phyloP scores from a whole-genome alignment of 2,113 vertebrate genomes.

The Microtus pennsylvanicus region DNA sequence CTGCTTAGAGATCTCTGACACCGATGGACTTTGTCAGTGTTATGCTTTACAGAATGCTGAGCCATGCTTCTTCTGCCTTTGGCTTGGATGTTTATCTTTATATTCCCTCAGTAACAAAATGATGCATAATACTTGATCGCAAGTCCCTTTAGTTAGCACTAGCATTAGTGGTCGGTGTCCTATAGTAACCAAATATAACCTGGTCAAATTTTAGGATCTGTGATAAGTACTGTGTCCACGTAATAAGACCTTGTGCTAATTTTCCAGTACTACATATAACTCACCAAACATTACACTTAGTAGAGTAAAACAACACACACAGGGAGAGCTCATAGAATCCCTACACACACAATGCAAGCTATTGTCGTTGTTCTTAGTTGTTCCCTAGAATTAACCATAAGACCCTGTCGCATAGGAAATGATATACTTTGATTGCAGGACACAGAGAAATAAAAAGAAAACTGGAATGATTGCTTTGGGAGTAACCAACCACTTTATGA shows the following conservation, averaged over 20 bases:
- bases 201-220: neutral
- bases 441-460: neutral
- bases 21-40: neutral
- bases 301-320: neutral
- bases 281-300: conserved; percentile 22
- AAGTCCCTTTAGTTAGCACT: conserved; percentile 3
- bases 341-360: no score
- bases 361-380: neutral
- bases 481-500: neutral
- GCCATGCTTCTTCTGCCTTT: neutral
- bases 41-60: neutral
- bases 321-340: neutral
- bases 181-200: neutral
- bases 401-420: neutral
- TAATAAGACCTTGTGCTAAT: neutral
- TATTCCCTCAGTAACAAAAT: neutral
- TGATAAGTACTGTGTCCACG: neutral
- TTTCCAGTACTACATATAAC: conserved; percentile 18
- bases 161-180: neutral
- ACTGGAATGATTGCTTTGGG: neutral
- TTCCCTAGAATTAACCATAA: neutral
- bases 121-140: neutral
- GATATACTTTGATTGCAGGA: no score
- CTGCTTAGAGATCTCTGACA: neutral
- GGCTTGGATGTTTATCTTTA: neutral